Percentiles rank a stretch among this genome's conserved stretches.
phyloP scores from a whole-genome alignment of 1,140 invertebrate species.

The Tetramorium alpestre region DNA sequence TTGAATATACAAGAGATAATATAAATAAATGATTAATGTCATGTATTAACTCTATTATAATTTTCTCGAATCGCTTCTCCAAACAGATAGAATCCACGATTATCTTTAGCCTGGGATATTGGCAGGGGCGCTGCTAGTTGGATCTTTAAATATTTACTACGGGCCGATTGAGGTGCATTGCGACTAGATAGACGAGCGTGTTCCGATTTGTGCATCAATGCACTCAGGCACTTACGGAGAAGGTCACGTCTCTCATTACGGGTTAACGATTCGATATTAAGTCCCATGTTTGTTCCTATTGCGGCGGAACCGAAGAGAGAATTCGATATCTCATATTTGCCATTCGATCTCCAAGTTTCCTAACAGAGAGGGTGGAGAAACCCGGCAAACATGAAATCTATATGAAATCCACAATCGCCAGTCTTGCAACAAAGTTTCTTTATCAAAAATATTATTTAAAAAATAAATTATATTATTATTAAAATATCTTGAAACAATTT shows the following conservation, averaged over 20 bases:
- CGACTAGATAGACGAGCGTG: not conserved
- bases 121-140: not conserved
- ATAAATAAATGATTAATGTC: not conserved
- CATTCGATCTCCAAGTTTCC: slow-evolving; percentile 61
- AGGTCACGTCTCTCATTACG: slow-evolving; percentile 59
- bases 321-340: slow-evolving; percentile 61
- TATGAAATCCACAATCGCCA: slow-evolving; percentile 17
- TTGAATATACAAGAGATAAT: not conserved
- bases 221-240: slow-evolving; percentile 6
- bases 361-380: slow-evolving; percentile 10
- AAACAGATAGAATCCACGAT: slow-evolving; percentile 26
- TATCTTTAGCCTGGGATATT: slow-evolving; percentile 46
- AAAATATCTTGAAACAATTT: not conserved
- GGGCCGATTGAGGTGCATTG: not conserved
- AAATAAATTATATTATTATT: not conserved
- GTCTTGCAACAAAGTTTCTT: not conserved
- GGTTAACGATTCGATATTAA: slow-evolving; percentile 66
- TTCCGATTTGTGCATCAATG: slow-evolving; percentile 27
- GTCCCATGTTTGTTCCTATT: slow-evolving; percentile 65
- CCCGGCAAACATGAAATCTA: slow-evolving; percentile 26
- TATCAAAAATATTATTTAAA: not conserved
- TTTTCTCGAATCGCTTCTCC: not conserved
- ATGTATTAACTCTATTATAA: not conserved
- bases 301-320: slow-evolving; percentile 36
- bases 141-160: slow-evolving; percentile 46